phyloP scores from a whole-genome alignment of 2,888 invertebrate genomes.

The Philaethria dido region DNA sequence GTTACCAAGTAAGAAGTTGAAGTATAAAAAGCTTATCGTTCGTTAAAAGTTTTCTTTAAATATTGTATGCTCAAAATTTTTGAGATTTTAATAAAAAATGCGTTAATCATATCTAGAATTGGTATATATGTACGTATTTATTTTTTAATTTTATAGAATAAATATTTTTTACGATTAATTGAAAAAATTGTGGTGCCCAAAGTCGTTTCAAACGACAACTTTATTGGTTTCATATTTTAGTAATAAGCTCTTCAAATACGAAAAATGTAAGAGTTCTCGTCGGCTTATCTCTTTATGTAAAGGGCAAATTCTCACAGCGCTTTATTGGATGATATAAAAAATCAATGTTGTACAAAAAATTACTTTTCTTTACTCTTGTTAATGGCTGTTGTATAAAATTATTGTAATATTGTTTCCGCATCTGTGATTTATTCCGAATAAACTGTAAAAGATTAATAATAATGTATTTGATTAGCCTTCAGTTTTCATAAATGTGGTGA shows the following conservation, averaged over 20 bases:
- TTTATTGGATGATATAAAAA: slow-evolving; percentile 30
- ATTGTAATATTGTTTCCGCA: not conserved
- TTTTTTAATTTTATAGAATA: too few relatives aligned
- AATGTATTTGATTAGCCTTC: too few relatives aligned
- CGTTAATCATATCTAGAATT: too few relatives aligned
- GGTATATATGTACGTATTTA: too few relatives aligned
- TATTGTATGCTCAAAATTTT: not conserved
- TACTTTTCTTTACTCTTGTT: slow-evolving; percentile 5
- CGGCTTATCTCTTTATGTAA: slow-evolving; percentile 31
- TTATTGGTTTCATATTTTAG: slow-evolving; percentile 26
- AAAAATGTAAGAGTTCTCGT: slow-evolving; percentile 32
- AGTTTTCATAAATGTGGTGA: too few relatives aligned
- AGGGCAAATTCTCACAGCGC: slow-evolving; percentile 19
- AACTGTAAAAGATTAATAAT: not conserved
- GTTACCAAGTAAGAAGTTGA: not conserved
- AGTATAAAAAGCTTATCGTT: not conserved
- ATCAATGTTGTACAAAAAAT: slow-evolving; percentile 11
- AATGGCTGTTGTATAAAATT: not conserved
- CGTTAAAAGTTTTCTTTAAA: not conserved
- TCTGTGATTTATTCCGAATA: not conserved
- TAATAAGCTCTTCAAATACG: slow-evolving; percentile 33
- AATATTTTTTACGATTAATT: too few relatives aligned
- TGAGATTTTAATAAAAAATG: too few relatives aligned
- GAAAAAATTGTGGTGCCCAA: not conserved
- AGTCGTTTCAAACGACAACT: not conserved